Evolutionary conservation across 2,888 invertebrate species (phyloP), one percentile per base, ranked within the genome.

Genomic region (Allophyes oxyacanthae): DNA sequence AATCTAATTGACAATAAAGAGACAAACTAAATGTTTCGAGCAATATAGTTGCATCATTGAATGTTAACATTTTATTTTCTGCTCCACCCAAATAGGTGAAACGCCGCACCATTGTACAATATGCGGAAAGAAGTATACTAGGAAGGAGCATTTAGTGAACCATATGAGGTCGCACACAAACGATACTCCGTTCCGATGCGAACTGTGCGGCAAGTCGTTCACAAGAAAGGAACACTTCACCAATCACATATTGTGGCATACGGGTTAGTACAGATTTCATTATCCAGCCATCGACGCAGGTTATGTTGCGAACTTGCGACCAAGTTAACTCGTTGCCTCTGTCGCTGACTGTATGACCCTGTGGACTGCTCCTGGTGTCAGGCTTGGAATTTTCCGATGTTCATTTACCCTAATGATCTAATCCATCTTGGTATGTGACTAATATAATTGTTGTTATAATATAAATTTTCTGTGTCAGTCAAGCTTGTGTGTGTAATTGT

Each of bases 231-330:
- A 98, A 94, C 97, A 98, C 92, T 97, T 97, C 94, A 97, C 97
- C 95, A 97, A 97, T 94, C 97, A 97, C 94, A 97, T 97, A 88
- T 95, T 97, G 95, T 97, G 97, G 97, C 97, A 97, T 89, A 97
- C 97, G 82, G 96, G 95, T 95, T 86, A 93, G 92, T 94, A 94
- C 87, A 59, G 81, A 60, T 85, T 85, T 75, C 51, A 74, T 79
- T 78, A 65, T 15, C 43, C 68, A 54, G 43, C 40, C 71, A 42
- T 42, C 38, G 42, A 38, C 32, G 13, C 45, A 63, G 50, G 56
- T 54, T 48, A 46, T 53, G 36, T 48, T 50, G 20, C 14, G 25
- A 49, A 0, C 8, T 48, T 50, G 20, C 14, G 25, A 49, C 0
- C 8, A 28, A 37, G 67, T 11, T 32, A 20, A n/a, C 14, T 30